Base-by-base conservation (phyloP, 2,113 vertebrate species). In the Leiothrix lutea region DNA sequence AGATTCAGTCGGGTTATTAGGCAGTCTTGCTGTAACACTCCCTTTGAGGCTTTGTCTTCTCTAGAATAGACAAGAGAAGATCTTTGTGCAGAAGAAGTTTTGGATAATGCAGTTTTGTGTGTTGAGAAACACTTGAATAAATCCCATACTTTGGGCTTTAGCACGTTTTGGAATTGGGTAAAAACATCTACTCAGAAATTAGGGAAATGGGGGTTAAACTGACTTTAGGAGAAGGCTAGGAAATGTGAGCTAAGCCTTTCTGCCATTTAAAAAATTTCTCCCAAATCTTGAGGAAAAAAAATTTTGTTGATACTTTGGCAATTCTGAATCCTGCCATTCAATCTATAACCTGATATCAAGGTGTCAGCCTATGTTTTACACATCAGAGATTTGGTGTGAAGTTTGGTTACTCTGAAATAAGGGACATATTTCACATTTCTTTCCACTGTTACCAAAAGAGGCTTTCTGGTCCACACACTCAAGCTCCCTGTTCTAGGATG, bases 21-120 rank as follows among this genome's bases (percentile, higher is more conserved):
- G 19, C 20, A 74, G 67, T 24, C 45, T 90, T 77, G 66, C 33
- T 23, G 21, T 35, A 50, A 21, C 0, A 0, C 8, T 66, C 36
- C 21, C 9, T 86, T 71, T 79, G 62, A 87, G n/a, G 28, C 28
- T 89, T 89, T 86, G 21, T 42, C 66, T 77, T 86, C 45, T 82
- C 75, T 54, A 67, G 22, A 60, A n/a, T 12, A 80, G 36, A 47
- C 7, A 69, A 83, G 62, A 69, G 50, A 66, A 78, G 18, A 45
- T 36, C 50, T 92, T 90, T 28, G 14, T 21, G n/a, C 8, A n/a
- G 42, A 78, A 53, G 35, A 29, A 26, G 20, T 81, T 42, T 89
- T 61, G 20, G 26, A 58, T 70, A 77, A 90, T 23, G n/a, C 12
- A 62, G 10, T 45, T 78, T 62, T 73, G 7, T 40, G 8, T 35